phyloP scores from a whole-genome alignment of 2,888 invertebrate species.

The Minunthozetes semirufus region DNA sequence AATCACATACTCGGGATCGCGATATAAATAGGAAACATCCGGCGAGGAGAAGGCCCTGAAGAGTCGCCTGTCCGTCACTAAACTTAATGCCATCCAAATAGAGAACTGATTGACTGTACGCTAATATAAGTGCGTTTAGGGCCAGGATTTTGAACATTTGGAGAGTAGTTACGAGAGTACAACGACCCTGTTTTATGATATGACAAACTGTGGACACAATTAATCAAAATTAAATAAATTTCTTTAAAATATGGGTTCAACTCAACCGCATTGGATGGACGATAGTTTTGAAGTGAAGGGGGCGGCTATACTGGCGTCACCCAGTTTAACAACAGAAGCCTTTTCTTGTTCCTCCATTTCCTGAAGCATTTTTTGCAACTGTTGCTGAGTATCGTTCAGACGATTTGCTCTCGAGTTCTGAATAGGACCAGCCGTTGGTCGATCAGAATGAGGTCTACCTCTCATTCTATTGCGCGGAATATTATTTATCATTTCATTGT shows the following conservation, averaged over 20 bases:
- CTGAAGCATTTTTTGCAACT: slow-evolving; percentile 65
- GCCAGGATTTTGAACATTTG: slow-evolving; percentile 99
- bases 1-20: slow-evolving; percentile 70
- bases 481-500: slow-evolving; percentile 17
- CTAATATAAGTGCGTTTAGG: slow-evolving; percentile 90
- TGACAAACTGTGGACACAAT: slow-evolving; percentile 72
- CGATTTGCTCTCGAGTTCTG: not conserved
- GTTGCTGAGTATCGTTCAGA: slow-evolving; percentile 46
- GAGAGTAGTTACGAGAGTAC: slow-evolving; percentile 95
- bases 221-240: slow-evolving; percentile 18
- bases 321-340: slow-evolving; percentile 82
- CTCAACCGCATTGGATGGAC: slow-evolving; percentile 89
- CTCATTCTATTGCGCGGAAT: slow-evolving; percentile 13
- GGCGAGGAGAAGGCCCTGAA: slow-evolving; percentile 84
- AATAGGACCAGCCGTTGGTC: not conserved
- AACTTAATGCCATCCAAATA: slow-evolving; percentile 97
- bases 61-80: slow-evolving; percentile 92
- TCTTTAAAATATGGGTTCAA: too few species aligned
- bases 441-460: not conserved
- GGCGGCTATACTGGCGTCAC: slow-evolving; percentile 97
- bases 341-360: slow-evolving; percentile 81
- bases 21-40: slow-evolving; percentile 98
- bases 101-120: slow-evolving; percentile 96
- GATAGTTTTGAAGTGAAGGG: slow-evolving; percentile 97
- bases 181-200: slow-evolving; percentile 98